A percentile compares a stretch with the other conserved stretches of the same genome.
phyloP scores from a whole-genome alignment of 2,797 vertebrate species.

The Remorina albescens region DNA sequence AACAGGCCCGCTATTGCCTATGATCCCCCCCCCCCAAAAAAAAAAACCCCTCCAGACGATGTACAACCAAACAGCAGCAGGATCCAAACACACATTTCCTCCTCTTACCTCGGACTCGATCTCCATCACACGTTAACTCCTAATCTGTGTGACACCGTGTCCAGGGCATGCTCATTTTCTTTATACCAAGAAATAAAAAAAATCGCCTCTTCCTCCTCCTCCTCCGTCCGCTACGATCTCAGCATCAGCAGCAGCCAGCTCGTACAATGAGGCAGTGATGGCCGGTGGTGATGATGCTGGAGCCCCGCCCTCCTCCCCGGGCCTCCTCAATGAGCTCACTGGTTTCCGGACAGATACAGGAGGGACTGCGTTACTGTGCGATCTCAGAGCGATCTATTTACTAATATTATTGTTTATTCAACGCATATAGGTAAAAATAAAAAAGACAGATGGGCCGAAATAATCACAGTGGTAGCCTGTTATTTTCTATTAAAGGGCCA shows the following conservation, averaged over 20 bases:
- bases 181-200: background rate
- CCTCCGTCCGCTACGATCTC: slow-evolving; percentile 69
- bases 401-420: too few species aligned
- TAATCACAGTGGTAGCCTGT: too few species aligned
- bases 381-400: too few species aligned
- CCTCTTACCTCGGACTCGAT: slow-evolving; percentile 83
- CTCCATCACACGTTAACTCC: slow-evolving; percentile 66
- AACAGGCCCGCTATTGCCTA: slow-evolving; percentile 62
- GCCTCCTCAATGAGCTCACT: slow-evolving; percentile 82
- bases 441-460: too few species aligned
- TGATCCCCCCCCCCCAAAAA: too few species aligned
- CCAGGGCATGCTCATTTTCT: slow-evolving; percentile 77
- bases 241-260: slow-evolving; percentile 87
- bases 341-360: slow-evolving; percentile 69
- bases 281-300: slow-evolving; percentile 84
- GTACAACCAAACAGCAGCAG: slow-evolving; percentile 2
- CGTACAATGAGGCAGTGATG: slow-evolving; percentile 81
- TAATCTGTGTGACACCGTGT: slow-evolving; percentile 70
- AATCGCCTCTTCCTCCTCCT: too few species aligned
- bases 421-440: too few species aligned
- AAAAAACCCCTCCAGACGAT: slow-evolving; percentile 26
- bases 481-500: too few species aligned
- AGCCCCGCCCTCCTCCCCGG: slow-evolving; percentile 84
- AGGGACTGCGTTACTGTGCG: too few species aligned
- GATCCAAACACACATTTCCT: background rate